Percentiles rank a stretch among this genome's conserved stretches.
Conservation (phyloP, 2,113 vertebrate species). For the Mastomys coucha region DNA sequence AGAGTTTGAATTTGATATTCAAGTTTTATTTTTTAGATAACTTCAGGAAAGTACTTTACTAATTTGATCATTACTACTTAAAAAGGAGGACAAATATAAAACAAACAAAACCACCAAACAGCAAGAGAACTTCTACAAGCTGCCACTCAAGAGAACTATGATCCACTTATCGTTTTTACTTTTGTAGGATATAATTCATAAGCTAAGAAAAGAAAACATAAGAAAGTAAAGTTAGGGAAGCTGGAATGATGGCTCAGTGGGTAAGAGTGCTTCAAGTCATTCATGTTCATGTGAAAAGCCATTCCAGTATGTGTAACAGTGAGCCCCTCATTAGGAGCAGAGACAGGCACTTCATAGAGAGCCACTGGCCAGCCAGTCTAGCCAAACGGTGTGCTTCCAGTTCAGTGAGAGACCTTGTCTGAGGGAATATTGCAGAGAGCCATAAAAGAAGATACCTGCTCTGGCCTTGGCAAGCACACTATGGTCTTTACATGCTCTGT, state of each 20-base stretch:
- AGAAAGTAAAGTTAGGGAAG: slow-evolving; percentile 24
- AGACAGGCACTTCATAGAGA: background rate
- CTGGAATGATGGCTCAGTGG: background rate
- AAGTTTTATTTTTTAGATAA: background rate
- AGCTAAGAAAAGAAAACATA: background rate
- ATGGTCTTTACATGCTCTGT: background rate
- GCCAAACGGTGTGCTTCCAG: background rate
- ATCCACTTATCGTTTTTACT: background rate
- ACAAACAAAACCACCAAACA: background rate
- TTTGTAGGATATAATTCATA: slow-evolving; percentile 24
- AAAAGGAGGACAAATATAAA: background rate
- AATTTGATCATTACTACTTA: slow-evolving; percentile 24
- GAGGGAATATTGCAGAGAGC: background rate
- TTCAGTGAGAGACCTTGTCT: background rate
- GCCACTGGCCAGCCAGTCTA: background rate
- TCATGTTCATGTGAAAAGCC: background rate
- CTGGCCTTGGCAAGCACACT: background rate
- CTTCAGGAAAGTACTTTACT: slow-evolving; percentile 61
- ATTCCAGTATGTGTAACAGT: too few species aligned
- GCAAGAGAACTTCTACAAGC: background rate
- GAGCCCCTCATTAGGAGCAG: background rate
- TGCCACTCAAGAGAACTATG: background rate
- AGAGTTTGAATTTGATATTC: slow-evolving; percentile 38
- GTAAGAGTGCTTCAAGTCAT: background rate
- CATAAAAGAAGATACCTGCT: too few species aligned